These are phyloP conservation scores for Onychomys torridus DNA, from an alignment of 2,797 vertebrate genomes.

Conservation along the genomic window DNA sequence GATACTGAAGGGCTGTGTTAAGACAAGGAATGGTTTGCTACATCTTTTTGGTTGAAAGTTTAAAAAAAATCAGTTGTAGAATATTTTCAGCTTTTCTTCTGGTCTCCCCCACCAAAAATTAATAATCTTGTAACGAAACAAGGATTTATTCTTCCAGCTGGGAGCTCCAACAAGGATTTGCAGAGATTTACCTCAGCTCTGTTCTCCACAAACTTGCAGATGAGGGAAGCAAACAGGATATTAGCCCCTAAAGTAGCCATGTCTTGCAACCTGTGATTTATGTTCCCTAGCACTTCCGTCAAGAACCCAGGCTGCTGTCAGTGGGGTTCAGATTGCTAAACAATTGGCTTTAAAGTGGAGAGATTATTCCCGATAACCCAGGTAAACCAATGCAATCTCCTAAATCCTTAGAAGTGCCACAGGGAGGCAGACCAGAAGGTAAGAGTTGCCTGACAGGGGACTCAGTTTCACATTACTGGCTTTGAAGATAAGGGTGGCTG, in stretches of 20 bases:
- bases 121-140: constrained; percentile 22
- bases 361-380: not conserved
- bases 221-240: not conserved
- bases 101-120: not conserved
- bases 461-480: not conserved
- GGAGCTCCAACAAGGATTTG: not conserved
- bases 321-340: constrained; percentile 22
- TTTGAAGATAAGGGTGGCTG: constrained; percentile 5
- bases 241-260: not conserved
- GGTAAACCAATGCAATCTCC: not conserved
- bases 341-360: not conserved
- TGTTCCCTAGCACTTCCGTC: not conserved
- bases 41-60: not conserved
- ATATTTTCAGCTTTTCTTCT: constrained; percentile 20
- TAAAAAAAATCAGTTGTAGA: constrained; percentile 39
- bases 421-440: not conserved
- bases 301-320: not conserved
- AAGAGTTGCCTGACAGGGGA: not conserved
- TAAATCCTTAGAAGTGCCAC: not conserved
- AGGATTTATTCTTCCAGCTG: not conserved
- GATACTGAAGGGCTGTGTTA: not conserved
- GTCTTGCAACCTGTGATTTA: not conserved
- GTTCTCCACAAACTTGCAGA: not conserved
- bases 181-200: not conserved
- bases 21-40: not conserved